Base-by-base conservation (phyloP, 1,140 invertebrate species). In the Drosophila virilis region DNA sequence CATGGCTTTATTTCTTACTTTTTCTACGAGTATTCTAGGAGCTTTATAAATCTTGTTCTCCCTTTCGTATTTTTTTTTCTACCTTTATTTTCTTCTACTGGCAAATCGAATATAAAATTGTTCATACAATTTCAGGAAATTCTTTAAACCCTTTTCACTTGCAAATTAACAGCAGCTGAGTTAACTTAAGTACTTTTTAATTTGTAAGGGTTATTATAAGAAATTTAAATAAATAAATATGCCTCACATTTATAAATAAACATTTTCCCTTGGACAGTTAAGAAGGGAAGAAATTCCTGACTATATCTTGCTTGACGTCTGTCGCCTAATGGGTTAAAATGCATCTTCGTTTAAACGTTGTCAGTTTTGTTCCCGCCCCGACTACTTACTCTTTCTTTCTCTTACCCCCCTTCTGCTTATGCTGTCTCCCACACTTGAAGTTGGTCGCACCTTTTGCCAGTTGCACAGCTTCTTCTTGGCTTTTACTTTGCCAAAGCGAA, bases 321-420 rank as follows among this genome's bases (percentile, higher is more conserved):
- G 38, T 38, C 55, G 32, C n/a, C 48, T 55, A 68, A 74, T 74
- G 57, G 71, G 55, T 74, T 74, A 74, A 74, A 48, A 52, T 61
- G 57, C 71, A 48, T 51, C 35, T 64, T 33, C 42, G 55, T 17
- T 55, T 64, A 61, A 69, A 69, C 40, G 43, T 32, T 50, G 54
- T 32, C 35, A 59, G 45, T 51, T 59, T 48, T 9, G 13, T 54
- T 22, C 2, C 15, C 51, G 10, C 10, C 28, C 40, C 7, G 59
- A 35, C 45, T 28, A n/a, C 43, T 42, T 43, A 2, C 12, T 10
- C 28, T 40, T 6, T 75, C 62, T 48, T 70, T 46, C 64, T 58
- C 2, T 15, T n/a, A 2, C 6, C 12, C 12, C 32, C 48, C 1
- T 12, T 8, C 6, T 17, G 17, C 28, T 37, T 2, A 10, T 42